Percentiles rank a stretch among this genome's conserved stretches.
Evolutionary conservation across 1,140 invertebrate species (phyloP).

Genomic region (Drosophila punjabiensis): DNA sequence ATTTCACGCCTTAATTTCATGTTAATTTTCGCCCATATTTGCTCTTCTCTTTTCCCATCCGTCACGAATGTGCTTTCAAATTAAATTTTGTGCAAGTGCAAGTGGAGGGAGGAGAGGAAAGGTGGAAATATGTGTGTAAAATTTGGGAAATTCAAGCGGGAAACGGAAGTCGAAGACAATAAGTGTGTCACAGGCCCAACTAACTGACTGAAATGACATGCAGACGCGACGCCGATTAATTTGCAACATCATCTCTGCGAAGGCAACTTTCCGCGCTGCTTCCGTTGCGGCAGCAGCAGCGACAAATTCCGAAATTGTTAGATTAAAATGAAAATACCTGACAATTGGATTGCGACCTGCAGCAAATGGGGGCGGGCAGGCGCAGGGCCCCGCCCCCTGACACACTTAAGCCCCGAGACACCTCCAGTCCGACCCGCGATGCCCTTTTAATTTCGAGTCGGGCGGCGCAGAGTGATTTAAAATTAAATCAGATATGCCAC

Average conservation of each 20-base stretch:
- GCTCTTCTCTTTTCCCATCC: constrained; percentile 3
- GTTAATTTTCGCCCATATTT: constrained; percentile 11
- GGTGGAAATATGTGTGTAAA: constrained; percentile 4
- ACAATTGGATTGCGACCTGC: constrained; percentile 74
- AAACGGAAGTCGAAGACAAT: constrained; percentile 40
- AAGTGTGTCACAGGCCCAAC: constrained; percentile 36
- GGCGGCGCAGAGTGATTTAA: constrained; percentile 70
- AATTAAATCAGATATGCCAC: constrained; percentile 70
- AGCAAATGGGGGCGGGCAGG: constrained; percentile 55
- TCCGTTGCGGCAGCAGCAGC: constrained; percentile 29
- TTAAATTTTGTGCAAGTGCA: constrained; percentile 34
- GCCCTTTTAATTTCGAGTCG: constrained; percentile 64
- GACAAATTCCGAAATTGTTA: constrained; percentile 74
- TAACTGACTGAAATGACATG: constrained; percentile 37
- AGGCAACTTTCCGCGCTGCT: constrained; percentile 22
- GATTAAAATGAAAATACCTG: constrained; percentile 80
- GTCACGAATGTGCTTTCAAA: constrained; percentile 9
- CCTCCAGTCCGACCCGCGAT: background rate
- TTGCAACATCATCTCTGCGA: constrained; percentile 51
- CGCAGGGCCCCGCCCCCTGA: constrained; percentile 5
- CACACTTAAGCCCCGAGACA: background rate
- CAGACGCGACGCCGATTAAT: constrained; percentile 48
- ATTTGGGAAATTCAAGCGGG: constrained; percentile 26
- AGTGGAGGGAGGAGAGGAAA: background rate
- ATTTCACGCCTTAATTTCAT: background rate